Base-by-base conservation (phyloP, 2,888 invertebrate genomes). In the Pristionchus maxplancki region DNA sequence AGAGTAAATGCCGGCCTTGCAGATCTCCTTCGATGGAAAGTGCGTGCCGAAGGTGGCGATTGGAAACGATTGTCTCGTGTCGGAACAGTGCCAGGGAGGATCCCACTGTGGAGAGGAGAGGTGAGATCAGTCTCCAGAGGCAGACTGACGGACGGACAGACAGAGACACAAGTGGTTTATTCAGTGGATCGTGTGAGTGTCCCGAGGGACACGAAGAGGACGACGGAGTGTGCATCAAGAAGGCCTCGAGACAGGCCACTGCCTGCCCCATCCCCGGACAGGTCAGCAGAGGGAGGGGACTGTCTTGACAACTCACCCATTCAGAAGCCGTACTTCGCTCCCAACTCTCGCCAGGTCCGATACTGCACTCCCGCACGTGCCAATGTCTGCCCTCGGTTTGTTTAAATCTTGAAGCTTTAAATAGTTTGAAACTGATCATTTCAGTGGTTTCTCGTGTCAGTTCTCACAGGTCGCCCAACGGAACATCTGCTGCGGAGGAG, bases 401-500 rank as follows among this genome's bases (percentile, higher is more conserved):
- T 64, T 48, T 40, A 20, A 6, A 15, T 48, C 0, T 40, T 81
- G 17, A 20, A 81, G n/a, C n/a, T 81, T 44, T 44, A 40, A 37
- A 34, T 83, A 24, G 11, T 83, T 84, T 84, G 24, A 74, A 44
- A 84, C 15, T 44, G 2, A 28, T 50, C 67, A 44, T 86, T 91
- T 90, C 20, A 82, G 89, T n/a, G 91, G 91, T 44, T 94, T 89
- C 90, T 91, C 91, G 17, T 94, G 94, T 88, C 94, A 94, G 90
- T 93, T 92, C 93, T 92, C 92, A 58, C 91, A 92, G 62, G 90
- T 92, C 48, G 90, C 92, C 24, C 91, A 92, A 87, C 91, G 93
- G 86, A 93, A 93, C 89, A 91, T 94, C 62, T 94, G 94, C 89
- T 94, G 94, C 83, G 94, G 93, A 86, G 87, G 91, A 64, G 88